Conservation (phyloP, 2,113 vertebrate genomes). For the Nothobranchius kuhntae region DNA sequence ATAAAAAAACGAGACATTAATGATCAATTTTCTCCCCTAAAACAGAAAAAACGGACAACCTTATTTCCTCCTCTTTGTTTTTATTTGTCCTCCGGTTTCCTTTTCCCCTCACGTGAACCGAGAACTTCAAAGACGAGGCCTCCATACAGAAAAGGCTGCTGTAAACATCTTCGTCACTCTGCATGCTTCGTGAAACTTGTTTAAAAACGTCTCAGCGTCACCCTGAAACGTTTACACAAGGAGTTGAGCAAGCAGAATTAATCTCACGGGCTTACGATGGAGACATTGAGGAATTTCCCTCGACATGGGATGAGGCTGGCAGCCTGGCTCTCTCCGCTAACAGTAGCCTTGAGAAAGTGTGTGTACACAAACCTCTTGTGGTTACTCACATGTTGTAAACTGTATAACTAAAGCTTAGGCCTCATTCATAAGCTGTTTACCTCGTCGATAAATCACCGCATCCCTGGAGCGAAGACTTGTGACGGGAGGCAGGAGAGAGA, state of each 20-base stretch:
- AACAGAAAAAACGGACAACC: no score
- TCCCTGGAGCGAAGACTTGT: slow-evolving; percentile 66
- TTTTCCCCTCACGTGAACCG: background rate
- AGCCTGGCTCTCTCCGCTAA: slow-evolving; percentile 63
- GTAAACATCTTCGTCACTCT: slow-evolving; percentile 68
- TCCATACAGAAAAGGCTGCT: slow-evolving; percentile 14
- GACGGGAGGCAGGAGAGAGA: slow-evolving; percentile 56
- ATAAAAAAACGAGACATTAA: no score
- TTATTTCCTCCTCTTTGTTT: background rate
- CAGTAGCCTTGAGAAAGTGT: slow-evolving; percentile 69
- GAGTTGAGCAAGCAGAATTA: slow-evolving; percentile 62
- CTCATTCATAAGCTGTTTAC: slow-evolving; percentile 82
- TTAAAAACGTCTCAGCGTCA: slow-evolving; percentile 65
- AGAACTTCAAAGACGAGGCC: slow-evolving; percentile 14
- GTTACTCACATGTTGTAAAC: slow-evolving; percentile 81
- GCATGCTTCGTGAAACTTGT: slow-evolving; percentile 60
- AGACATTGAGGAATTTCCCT: slow-evolving; percentile 72
- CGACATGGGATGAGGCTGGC: slow-evolving; percentile 57
- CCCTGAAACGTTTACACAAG: slow-evolving; percentile 62
- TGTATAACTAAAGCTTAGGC: slow-evolving; percentile 82
- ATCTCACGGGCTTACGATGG: slow-evolving; percentile 68
- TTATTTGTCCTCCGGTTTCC: background rate
- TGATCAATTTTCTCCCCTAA: no score
- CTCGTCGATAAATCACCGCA: slow-evolving; percentile 78
- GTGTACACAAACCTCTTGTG: slow-evolving; percentile 73